phyloP scores from a whole-genome alignment of 2,797 vertebrate species.

The Pseudocheirus occidentalis region DNA sequence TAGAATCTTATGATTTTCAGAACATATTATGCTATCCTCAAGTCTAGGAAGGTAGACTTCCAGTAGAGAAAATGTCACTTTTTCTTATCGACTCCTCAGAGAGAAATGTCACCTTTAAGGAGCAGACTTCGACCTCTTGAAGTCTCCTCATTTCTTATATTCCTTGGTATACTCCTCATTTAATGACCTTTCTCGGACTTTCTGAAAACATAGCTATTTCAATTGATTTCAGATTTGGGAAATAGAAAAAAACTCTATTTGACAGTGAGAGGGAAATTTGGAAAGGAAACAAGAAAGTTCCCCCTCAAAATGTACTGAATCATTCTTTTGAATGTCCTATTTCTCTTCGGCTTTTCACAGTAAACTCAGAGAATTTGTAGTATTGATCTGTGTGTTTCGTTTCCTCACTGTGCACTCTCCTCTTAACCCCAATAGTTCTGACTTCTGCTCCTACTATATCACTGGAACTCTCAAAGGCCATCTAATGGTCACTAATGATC shows the following conservation, averaged over 20 bases:
- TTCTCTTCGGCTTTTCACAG: neutral
- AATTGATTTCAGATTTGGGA: slow-evolving; percentile 31
- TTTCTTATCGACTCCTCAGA: slow-evolving; percentile 3
- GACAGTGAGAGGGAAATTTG: neutral
- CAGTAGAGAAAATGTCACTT: neutral
- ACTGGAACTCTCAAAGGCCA: neutral
- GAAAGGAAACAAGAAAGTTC: neutral
- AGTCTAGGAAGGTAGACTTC: neutral
- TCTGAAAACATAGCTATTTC: neutral
- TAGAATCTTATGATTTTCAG: neutral
- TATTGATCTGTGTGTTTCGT: neutral
- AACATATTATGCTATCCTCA: neutral
- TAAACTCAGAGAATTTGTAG: neutral
- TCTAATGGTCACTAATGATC: neutral
- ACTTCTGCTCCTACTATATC: neutral
- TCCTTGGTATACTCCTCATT: neutral
- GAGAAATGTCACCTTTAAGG: neutral
- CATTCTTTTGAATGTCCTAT: neutral
- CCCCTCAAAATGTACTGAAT: neutral
- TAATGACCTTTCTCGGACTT: slow-evolving; percentile 1
- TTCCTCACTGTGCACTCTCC: neutral
- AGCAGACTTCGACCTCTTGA: neutral
- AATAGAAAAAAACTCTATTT: slow-evolving; percentile 33
- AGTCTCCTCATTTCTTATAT: neutral
- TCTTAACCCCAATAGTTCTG: neutral